Conservation (phyloP, 2,888 invertebrate species). For the Pardosa pseudoannulata region DNA sequence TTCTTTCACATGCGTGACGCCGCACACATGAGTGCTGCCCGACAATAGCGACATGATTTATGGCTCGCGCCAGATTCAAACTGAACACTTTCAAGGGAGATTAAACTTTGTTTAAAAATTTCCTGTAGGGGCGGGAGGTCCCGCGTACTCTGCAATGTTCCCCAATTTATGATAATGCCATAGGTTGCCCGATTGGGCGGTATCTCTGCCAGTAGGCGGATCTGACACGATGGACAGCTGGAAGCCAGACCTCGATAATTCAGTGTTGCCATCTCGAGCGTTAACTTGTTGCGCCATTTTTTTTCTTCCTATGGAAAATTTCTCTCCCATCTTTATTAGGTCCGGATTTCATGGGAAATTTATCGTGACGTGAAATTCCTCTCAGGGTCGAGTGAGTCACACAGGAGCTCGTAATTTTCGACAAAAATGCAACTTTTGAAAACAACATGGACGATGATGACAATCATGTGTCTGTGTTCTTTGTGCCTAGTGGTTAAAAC, state of each 20-base stretch:
- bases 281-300: slow-evolving; percentile 10
- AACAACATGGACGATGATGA: no score
- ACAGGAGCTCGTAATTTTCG: no score
- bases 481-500: no score
- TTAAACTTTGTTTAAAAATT: slow-evolving; percentile 69
- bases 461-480: no score
- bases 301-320: background rate
- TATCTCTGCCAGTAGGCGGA: no score
- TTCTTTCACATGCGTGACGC: slow-evolving; percentile 52
- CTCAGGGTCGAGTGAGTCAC: no score
- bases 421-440: no score
- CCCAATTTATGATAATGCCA: slow-evolving; percentile 20
- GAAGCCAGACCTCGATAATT: background rate
- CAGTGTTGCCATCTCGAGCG: slow-evolving; percentile 3
- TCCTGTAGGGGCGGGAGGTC: slow-evolving; percentile 29
- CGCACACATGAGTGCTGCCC: slow-evolving; percentile 49
- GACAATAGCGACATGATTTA: slow-evolving; percentile 59
- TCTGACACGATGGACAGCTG: no score
- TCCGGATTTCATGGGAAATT: no score
- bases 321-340: no score
- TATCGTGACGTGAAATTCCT: no score
- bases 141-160: slow-evolving; percentile 8
- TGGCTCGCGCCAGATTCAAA: slow-evolving; percentile 40
- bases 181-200: no score
- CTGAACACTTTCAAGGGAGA: slow-evolving; percentile 67